These are phyloP conservation scores for Platycercus adscitus DNA, from an alignment of 2,113 vertebrate genomes.

Conservation along the genomic window DNA sequence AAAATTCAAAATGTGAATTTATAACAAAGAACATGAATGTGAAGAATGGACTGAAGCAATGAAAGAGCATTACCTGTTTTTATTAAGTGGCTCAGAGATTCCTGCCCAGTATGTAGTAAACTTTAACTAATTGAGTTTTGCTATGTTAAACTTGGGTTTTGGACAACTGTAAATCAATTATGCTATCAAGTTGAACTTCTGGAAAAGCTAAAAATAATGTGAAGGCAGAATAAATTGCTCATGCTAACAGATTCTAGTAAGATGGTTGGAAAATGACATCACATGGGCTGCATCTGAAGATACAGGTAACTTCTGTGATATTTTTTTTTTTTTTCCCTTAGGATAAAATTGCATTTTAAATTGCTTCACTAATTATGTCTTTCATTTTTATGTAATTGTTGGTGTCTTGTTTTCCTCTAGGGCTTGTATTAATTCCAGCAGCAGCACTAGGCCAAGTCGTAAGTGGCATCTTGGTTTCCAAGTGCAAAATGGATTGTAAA, in stretches of 20 bases:
- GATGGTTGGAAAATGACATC: neutral
- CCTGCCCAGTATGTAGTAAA: neutral
- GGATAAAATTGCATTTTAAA: neutral
- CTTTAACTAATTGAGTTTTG: neutral
- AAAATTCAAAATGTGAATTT: neutral
- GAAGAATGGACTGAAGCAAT: neutral
- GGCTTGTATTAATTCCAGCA: constrained; percentile 80
- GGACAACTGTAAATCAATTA: neutral
- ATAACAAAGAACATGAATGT: neutral
- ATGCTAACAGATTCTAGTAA: neutral
- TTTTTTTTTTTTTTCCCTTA: neutral
- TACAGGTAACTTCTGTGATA: neutral
- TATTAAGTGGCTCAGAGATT: neutral
- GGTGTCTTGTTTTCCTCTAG: constrained; percentile 71
- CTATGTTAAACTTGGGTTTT: neutral
- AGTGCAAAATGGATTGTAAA: constrained; percentile 77
- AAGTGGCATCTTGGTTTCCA: constrained; percentile 80
- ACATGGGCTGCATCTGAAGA: neutral
- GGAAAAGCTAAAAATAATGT: neutral
- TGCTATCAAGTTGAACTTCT: neutral
- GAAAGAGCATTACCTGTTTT: neutral
- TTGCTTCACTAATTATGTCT: neutral
- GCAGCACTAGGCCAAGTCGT: constrained; percentile 83
- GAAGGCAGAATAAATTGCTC: neutral
- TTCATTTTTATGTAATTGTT: constrained; percentile 34